Conservation (phyloP, 1,140 invertebrate species). For the Phenacoccus solenopsis region DNA sequence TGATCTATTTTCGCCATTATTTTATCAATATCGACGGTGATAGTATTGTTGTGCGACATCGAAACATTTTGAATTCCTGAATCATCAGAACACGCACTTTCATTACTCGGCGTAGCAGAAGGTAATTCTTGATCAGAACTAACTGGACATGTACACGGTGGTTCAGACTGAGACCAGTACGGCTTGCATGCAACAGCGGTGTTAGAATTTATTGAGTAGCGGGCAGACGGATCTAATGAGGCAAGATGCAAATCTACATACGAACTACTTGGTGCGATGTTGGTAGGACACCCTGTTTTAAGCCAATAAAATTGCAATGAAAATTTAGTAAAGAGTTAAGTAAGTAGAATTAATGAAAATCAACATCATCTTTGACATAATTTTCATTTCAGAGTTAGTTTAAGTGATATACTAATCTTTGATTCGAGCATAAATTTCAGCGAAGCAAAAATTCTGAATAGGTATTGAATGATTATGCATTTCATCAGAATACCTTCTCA, state of each 20-base stretch:
- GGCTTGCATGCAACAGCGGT: constrained; percentile 15
- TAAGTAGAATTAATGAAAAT: not conserved
- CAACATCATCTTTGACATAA: too few relatives aligned
- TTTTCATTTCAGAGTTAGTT: too few relatives aligned
- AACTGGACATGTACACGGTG: constrained; percentile 11
- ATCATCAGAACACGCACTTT: constrained; percentile 17
- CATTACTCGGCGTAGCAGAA: constrained; percentile 10
- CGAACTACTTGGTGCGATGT: constrained; percentile 15
- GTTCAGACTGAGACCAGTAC: constrained; percentile 13
- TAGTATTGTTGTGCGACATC: not conserved
- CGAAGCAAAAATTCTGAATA: too few relatives aligned
- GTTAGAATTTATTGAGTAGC: constrained; percentile 13
- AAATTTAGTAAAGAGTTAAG: not conserved
- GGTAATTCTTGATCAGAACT: constrained; percentile 13
- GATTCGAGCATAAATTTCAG: too few relatives aligned
- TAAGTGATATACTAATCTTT: too few relatives aligned
- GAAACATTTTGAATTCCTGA: constrained; percentile 12
- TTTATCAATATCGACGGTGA: constrained; percentile 60
- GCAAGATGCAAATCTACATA: constrained; percentile 15
- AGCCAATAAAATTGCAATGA: constrained; percentile 1
- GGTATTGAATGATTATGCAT: too few relatives aligned
- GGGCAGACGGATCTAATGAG: constrained; percentile 12
- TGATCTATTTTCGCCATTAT: constrained; percentile 92
- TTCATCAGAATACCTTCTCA: too few relatives aligned
- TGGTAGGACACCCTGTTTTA: constrained; percentile 14